phyloP scores from a whole-genome alignment of 2,113 vertebrate genomes.

The Zeus faber region DNA sequence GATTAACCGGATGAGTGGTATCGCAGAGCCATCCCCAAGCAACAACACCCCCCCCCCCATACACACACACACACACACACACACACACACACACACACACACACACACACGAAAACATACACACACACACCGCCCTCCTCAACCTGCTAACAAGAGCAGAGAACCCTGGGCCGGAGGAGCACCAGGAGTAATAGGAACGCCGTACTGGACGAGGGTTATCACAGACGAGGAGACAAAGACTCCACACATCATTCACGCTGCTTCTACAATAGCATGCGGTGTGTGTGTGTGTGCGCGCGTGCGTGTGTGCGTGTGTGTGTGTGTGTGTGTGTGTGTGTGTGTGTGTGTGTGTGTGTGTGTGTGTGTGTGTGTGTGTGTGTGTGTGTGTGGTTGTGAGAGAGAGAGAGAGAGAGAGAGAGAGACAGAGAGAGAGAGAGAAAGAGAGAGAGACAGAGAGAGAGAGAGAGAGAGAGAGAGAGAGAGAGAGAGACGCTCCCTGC shows the following conservation, averaged over 20 bases:
- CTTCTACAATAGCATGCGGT: slow-evolving; percentile 9
- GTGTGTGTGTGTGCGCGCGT: background rate
- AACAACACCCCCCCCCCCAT: slow-evolving; percentile 8
- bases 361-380: background rate
- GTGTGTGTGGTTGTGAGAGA: background rate
- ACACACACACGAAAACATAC: too few relatives aligned
- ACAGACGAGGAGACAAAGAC: slow-evolving; percentile 27
- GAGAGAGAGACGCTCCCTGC: background rate
- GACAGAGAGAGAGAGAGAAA: too few relatives aligned
- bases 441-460: too few relatives aligned
- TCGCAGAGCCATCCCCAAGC: slow-evolving; percentile 21
- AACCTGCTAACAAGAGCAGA: slow-evolving; percentile 53
- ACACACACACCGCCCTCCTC: slow-evolving; percentile 39
- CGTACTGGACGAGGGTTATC: slow-evolving; percentile 41
- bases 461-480: too few relatives aligned
- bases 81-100: too few relatives aligned
- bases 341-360: slow-evolving; percentile 11
- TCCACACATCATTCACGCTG: slow-evolving; percentile 52
- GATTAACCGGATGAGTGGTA: slow-evolving; percentile 17
- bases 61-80: background rate
- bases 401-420: background rate
- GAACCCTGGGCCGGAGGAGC: slow-evolving; percentile 13
- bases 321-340: slow-evolving; percentile 14
- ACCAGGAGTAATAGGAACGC: slow-evolving; percentile 19
- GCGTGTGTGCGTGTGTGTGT: slow-evolving; percentile 14